Percentiles rank a stretch among this genome's conserved stretches.
phyloP scores from a whole-genome alignment of 2,113 vertebrate genomes.

The Edolisoma coerulescens region DNA sequence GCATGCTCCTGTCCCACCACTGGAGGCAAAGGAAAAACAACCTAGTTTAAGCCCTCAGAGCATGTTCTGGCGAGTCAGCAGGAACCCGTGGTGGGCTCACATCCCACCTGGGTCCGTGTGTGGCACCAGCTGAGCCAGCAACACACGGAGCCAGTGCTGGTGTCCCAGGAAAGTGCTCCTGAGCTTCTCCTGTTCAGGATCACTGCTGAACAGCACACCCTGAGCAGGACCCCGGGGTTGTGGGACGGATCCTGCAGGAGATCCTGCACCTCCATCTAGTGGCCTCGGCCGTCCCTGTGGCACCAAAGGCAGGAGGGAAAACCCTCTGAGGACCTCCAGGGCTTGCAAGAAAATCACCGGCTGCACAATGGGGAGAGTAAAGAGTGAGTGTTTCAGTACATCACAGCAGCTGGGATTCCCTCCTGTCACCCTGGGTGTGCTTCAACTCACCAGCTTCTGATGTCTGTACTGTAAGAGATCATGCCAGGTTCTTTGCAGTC shows the following conservation, averaged over 20 bases:
- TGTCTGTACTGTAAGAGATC: accelerated
- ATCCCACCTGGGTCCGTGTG: neutral
- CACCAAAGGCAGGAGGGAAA: neutral
- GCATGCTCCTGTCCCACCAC: accelerated
- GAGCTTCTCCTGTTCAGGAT: neutral
- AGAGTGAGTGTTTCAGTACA: neutral
- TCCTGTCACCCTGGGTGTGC: neutral
- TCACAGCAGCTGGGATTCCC: neutral
- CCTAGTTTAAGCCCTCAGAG: neutral
- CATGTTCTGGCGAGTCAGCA: accelerated
- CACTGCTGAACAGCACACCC: accelerated
- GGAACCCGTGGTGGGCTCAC: accelerated
- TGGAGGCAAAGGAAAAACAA: neutral
- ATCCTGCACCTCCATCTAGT: slow-evolving; percentile 49
- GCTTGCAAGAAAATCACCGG: neutral
- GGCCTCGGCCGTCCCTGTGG: neutral
- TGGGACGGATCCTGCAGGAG: neutral
- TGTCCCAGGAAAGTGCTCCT: accelerated
- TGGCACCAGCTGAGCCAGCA: neutral
- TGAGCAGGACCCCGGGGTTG: neutral
- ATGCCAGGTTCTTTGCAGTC: neutral
- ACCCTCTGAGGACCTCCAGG: neutral
- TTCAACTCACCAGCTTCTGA: neutral
- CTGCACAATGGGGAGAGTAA: neutral
- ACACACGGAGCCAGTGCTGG: accelerated